Evolutionary conservation across 1,140 invertebrate species (phyloP).

Genomic region (Holotrichia oblita): DNA sequence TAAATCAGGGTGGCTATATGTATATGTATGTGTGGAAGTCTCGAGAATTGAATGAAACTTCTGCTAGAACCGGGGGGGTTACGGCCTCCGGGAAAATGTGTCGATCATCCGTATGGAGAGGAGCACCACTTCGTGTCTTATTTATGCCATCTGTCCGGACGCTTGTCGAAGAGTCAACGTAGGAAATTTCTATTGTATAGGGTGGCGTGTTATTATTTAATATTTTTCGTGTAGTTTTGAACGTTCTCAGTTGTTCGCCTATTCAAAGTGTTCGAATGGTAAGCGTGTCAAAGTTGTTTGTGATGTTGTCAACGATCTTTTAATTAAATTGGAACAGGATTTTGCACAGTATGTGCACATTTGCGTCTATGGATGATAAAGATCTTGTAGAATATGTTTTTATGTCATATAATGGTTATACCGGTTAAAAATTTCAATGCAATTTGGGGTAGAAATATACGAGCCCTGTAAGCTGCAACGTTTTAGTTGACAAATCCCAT

Average conservation of each 20-base stretch:
- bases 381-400: too few species aligned
- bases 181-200: not conserved
- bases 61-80: not conserved
- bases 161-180: not conserved
- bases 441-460: too few species aligned
- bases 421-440: too few species aligned
- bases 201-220: constrained; percentile 27
- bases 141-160: constrained; percentile 27
- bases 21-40: not conserved
- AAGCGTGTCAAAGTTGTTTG: constrained; percentile 9
- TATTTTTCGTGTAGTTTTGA: constrained; percentile 33
- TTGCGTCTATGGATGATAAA: too few species aligned
- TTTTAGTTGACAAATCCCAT: too few species aligned
- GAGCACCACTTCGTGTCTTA: constrained; percentile 28
- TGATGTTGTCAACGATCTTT: constrained; percentile 30
- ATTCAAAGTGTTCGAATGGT: not conserved
- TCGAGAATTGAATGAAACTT: constrained; percentile 11
- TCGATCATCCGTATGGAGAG: not conserved
- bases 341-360: too few species aligned
- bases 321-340: not conserved
- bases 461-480: too few species aligned
- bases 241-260: not conserved
- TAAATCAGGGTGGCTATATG: not conserved
- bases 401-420: too few species aligned
- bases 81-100: constrained; percentile 12